phyloP scores from a whole-genome alignment of 2,797 vertebrate genomes.

The Podarcis lilfordi region DNA sequence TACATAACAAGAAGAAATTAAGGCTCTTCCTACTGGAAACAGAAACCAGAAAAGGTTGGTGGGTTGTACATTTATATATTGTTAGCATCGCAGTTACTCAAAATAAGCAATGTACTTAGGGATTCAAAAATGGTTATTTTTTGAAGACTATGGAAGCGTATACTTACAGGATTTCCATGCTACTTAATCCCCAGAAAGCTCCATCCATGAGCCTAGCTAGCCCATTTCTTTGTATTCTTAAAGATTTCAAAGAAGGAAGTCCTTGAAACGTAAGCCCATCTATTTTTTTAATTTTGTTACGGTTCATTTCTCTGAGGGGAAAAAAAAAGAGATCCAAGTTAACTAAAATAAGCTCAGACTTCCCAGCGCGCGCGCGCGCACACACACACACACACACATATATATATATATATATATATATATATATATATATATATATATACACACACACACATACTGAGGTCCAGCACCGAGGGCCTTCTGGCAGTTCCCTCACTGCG shows the following conservation, averaged over 20 bases:
- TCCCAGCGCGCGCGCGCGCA: no score
- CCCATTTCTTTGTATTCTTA: slow-evolving; percentile 92
- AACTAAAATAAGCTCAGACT: slow-evolving; percentile 28
- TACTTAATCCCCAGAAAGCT: slow-evolving; percentile 95
- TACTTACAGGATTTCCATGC: slow-evolving; percentile 94
- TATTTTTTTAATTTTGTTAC: slow-evolving; percentile 90
- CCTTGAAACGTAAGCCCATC: slow-evolving; percentile 95
- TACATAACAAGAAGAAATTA: background rate
- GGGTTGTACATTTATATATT: background rate
- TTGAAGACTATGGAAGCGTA: background rate
- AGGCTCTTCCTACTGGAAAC: background rate
- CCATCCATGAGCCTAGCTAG: slow-evolving; percentile 93
- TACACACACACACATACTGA: no score
- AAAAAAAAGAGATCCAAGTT: slow-evolving; percentile 45
- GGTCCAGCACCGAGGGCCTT: no score
- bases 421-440: background rate
- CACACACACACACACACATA: no score
- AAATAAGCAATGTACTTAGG: background rate
- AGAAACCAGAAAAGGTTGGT: background rate
- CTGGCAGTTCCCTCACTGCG: no score
- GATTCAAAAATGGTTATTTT: background rate
- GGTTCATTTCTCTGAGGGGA: slow-evolving; percentile 88
- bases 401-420: background rate
- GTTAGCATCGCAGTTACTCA: background rate
- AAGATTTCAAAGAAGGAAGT: slow-evolving; percentile 86